A percentile compares a stretch with the other conserved stretches of the same genome.
Conservation (phyloP, 2,888 invertebrate species). For the Pachydiplax longipennis region DNA sequence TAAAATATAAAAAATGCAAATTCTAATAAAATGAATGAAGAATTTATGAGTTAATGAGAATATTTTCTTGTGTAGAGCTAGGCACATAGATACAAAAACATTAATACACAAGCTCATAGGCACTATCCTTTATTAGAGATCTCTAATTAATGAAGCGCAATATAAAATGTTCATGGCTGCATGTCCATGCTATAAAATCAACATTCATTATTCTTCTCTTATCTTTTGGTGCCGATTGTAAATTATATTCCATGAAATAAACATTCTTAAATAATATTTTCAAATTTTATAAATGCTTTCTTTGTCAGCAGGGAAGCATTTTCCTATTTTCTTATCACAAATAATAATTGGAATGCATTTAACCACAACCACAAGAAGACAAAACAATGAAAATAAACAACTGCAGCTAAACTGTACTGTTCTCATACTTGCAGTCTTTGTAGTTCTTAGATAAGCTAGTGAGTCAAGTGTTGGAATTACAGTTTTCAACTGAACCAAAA, state of each 20-base stretch:
- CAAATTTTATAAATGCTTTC: not conserved
- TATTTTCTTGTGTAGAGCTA: not conserved
- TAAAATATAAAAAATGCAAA: not conserved
- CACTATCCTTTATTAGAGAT: not conserved
- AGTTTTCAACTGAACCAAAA: no score
- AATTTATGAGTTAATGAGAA: not conserved
- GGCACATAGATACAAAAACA: not conserved
- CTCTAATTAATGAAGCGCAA: not conserved
- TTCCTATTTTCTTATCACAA: not conserved
- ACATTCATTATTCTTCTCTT: no score
- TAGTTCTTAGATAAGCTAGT: not conserved
- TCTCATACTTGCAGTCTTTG: not conserved
- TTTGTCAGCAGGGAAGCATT: not conserved
- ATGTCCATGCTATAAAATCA: not conserved
- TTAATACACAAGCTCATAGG: not conserved
- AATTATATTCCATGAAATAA: no score
- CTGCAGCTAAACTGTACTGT: not conserved
- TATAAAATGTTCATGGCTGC: not conserved
- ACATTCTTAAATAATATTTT: not conserved
- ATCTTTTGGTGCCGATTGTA: no score
- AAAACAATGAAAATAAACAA: not conserved
- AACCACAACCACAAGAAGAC: not conserved
- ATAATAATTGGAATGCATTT: not conserved
- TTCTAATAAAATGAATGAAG: not conserved
- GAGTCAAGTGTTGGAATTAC: no score